Conservation (phyloP, 1,140 invertebrate species). For the Catajapyx aquilonaris region DNA sequence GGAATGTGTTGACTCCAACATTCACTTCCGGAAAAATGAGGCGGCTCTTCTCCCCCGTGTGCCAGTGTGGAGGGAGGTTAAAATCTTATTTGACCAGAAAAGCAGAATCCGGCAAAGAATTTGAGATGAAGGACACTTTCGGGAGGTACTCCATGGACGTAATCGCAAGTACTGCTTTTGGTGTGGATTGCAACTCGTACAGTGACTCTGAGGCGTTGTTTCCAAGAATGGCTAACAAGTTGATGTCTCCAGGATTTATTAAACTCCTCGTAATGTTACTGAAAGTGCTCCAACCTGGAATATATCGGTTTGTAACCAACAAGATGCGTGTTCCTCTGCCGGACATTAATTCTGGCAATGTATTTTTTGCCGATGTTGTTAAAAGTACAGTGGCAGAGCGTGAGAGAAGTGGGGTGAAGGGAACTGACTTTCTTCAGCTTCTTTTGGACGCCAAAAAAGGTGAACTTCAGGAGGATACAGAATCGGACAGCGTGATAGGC, state of each 20-base stretch:
- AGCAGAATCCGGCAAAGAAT: neutral
- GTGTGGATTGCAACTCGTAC: constrained; percentile 29
- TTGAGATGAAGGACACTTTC: constrained; percentile 22
- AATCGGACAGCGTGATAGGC: too few species aligned
- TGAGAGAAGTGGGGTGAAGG: too few species aligned
- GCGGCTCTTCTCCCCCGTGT: constrained; percentile 23
- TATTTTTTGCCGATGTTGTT: too few species aligned
- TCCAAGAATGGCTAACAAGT: constrained; percentile 9
- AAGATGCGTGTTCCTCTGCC: too few species aligned
- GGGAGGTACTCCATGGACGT: constrained; percentile 33
- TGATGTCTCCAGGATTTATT: neutral
- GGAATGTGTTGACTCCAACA: constrained; percentile 28
- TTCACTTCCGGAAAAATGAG: constrained; percentile 34
- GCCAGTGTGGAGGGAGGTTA: neutral
- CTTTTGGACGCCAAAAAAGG: too few species aligned
- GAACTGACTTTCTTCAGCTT: too few species aligned
- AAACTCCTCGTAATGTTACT: too few species aligned
- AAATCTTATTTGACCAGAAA: neutral
- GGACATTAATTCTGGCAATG: too few species aligned
- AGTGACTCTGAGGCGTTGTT: constrained; percentile 22
- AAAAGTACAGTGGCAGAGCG: too few species aligned
- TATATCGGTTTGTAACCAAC: too few species aligned
- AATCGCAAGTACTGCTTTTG: constrained; percentile 33
- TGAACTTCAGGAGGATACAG: too few species aligned
- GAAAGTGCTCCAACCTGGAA: too few species aligned